These are phyloP conservation scores for Pipistrellus kuhlii DNA, from an alignment of 2,797 vertebrate species.

Conservation along the genomic window DNA sequence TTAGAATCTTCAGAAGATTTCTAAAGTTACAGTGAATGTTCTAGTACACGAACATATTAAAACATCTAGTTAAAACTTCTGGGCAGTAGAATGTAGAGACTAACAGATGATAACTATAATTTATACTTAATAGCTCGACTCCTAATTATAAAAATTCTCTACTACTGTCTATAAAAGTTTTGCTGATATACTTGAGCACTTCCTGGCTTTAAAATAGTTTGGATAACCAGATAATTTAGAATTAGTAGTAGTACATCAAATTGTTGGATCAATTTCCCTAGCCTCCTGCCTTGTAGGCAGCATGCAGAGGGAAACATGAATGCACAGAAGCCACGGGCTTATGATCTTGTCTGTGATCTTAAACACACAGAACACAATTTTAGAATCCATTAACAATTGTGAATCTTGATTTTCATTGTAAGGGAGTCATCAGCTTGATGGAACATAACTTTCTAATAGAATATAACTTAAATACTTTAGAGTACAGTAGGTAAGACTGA, in stretches of 20 bases:
- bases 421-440: background rate
- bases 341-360: background rate
- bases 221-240: background rate
- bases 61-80: background rate
- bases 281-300: background rate
- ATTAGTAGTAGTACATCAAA: background rate
- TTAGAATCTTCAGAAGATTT: background rate
- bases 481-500: background rate
- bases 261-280: background rate
- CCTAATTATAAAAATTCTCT: background rate
- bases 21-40: background rate
- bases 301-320: background rate
- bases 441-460: background rate
- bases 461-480: constrained; percentile 35
- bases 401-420: background rate
- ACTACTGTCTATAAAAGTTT: background rate
- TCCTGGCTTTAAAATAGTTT: constrained; percentile 15
- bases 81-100: background rate
- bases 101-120: background rate
- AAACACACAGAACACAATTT: background rate
- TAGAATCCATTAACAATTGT: background rate
- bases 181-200: background rate
- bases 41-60: background rate
- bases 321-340: background rate
- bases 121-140: background rate